Base-by-base conservation (phyloP, 2,113 vertebrate genomes). In the Callocephalon fimbriatum region DNA sequence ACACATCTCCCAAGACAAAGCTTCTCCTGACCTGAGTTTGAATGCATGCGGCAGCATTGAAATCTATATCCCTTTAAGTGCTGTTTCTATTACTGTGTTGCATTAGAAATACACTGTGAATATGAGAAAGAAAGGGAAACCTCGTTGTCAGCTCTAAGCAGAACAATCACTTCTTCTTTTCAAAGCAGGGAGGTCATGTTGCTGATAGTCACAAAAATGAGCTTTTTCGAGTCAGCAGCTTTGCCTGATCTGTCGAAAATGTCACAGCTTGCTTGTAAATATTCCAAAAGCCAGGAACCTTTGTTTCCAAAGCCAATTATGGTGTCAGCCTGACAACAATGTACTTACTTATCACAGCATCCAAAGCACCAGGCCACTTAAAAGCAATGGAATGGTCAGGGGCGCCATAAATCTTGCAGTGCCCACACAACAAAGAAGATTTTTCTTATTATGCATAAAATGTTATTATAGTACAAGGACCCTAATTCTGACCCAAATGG, bases 211-310 rank as follows among this genome's bases (percentile, higher is more conserved):
- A 91, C 80, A 88, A 84, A 95, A 97, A 95, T 58, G 68, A 93
- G 66, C 62, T 95, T 76, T 85, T 86, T 76, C 0, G 9, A 88
- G 90, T 93, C 96, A 95, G 96, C 91, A 95, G 84, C 93, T 95
- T 91, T 80, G 84, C 66, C 81, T 76, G 81, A 90, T 96, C 89
- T 88, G 91, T 96, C 23, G 2, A 78, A 95, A 97, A 94, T 96
- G 91, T 91, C 95, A 97, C 93, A 86, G 68, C 86, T 91, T 62
- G 77, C 93, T 96, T 94, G 96, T 91, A 97, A 95, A 95, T 95
- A 94, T 90, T 86, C 84, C 23, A 31, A 48, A 95, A 92, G n/a
- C 27, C 79, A 85, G 84, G 87, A 95, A 65, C 15, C 84, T 91
- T 70, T 78, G 58, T 90, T 97, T 88, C 88, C 70, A 90, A 91